Conservation (phyloP, 2,888 invertebrate genomes). For the Tiphia femorata region DNA sequence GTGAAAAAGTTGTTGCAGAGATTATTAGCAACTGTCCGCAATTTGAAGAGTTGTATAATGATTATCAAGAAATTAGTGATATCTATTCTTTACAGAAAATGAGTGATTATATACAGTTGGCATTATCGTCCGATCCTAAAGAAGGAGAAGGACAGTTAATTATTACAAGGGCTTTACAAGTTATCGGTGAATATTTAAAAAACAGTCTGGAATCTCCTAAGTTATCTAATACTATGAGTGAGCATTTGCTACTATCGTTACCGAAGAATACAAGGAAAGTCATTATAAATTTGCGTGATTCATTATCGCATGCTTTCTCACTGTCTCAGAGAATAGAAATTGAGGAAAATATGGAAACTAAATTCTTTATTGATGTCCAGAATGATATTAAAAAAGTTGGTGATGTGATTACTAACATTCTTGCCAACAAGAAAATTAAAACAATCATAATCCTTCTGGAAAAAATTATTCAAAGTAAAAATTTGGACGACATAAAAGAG, state of each 20-base stretch:
- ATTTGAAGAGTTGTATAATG: conserved; percentile 37
- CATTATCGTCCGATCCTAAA: conserved; percentile 19
- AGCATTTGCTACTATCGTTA: conserved; percentile 27
- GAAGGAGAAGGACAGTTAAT: conserved; percentile 33
- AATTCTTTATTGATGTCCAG: conserved; percentile 19
- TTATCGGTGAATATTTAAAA: conserved; percentile 46
- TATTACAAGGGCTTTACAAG: conserved; percentile 36
- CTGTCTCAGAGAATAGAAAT: conserved; percentile 29
- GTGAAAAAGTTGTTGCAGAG: conserved; percentile 7
- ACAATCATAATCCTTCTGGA: conserved; percentile 11
- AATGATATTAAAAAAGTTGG: conserved; percentile 25
- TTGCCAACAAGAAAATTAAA: conserved; percentile 28
- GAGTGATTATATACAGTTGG: conserved; percentile 26
- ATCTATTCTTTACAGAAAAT: conserved; percentile 38
- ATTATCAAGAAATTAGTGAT: conserved; percentile 37
- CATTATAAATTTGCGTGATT: conserved; percentile 29
- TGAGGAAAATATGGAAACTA: conserved; percentile 25
- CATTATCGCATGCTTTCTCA: conserved; percentile 31
- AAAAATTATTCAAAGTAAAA: conserved; percentile 7
- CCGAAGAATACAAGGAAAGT: conserved; percentile 25
- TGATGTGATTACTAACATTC: conserved; percentile 19
- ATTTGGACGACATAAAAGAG: conserved; percentile 6
- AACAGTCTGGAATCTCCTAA: conserved; percentile 46
- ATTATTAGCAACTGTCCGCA: conserved; percentile 10
- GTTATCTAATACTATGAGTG: conserved; percentile 27